Base-by-base conservation (phyloP, 2,888 invertebrate genomes). In the Scotopteryx bipunctaria region DNA sequence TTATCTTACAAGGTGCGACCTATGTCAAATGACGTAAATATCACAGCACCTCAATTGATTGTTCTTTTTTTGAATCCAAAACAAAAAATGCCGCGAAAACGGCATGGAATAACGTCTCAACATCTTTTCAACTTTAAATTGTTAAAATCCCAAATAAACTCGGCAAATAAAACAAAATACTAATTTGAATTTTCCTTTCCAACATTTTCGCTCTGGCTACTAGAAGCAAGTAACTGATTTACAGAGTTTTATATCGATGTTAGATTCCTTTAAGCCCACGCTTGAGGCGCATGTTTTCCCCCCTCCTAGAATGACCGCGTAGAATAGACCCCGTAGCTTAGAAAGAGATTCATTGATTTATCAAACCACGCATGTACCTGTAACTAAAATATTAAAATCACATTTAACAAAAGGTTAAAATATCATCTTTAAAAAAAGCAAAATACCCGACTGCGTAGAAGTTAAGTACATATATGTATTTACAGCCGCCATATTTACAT, bases 171-270 rank as follows among this genome's bases (percentile, higher is more conserved):
- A 50, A 63, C 43, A 63, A 61, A 64, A 63, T 61, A 68, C 83
- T 85, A 82, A 86, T 81, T 64, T 64, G 63, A 76, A 64, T 74
- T 72, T 75, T 73, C 66, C 69, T 71, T 75, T 72, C 69, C 76
- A 81, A 82, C 73, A 81, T 83, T 85, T 86, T 86, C 90, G 90
- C 87, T 88, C 81, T 90, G 87, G 90, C 89, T 90, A 90, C 89
- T 89, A 90, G 90, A 88, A 88, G 87, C 89, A 90, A 90, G 89
- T 90, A 87, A 89, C 76, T 84, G 77, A 63, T 63, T 71, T 54
- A 66, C 64, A 47, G 61, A 54, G 64, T 66, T 33, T 15, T 8
- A 29, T 55, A 49, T 87, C 76, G 77, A 63, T 88, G 88, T 89
- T 89, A 88, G 53, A 66, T 47, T 36, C 72, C 73, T 70, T 64